These are phyloP conservation scores for Vulpes vulpes DNA, from an alignment of 2,113 vertebrate species.

Conservation along the genomic window DNA sequence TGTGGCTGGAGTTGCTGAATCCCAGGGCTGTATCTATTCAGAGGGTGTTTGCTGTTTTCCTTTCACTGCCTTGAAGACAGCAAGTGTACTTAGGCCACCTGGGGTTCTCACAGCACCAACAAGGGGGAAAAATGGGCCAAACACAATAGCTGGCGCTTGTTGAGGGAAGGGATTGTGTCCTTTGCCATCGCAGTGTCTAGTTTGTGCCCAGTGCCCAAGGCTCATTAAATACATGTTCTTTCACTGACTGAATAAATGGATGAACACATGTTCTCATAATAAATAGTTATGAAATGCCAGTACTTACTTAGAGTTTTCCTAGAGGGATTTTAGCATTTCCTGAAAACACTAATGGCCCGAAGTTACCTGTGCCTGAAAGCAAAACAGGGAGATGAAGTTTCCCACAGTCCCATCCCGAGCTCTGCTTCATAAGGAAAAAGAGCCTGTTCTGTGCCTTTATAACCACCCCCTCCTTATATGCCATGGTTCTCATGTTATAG, in stretches of 20 bases:
- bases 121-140: background rate
- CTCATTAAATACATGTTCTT: background rate
- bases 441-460: background rate
- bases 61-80: background rate
- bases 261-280: background rate
- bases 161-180: background rate
- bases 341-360: background rate
- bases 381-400: background rate
- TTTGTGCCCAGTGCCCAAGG: background rate
- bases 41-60: conserved; percentile 18
- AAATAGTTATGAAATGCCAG: background rate
- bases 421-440: background rate
- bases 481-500: background rate
- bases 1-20: conserved; percentile 48
- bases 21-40: background rate
- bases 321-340: background rate
- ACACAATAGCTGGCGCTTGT: background rate
- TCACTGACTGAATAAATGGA: background rate
- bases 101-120: background rate
- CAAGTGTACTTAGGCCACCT: background rate
- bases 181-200: background rate
- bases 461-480: background rate
- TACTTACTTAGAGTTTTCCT: background rate
- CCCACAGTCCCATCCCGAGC: background rate
- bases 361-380: background rate